Percentiles rank a stretch among this genome's conserved stretches.
phyloP scores from a whole-genome alignment of 2,888 invertebrate genomes.

The Epinotia ramella region DNA sequence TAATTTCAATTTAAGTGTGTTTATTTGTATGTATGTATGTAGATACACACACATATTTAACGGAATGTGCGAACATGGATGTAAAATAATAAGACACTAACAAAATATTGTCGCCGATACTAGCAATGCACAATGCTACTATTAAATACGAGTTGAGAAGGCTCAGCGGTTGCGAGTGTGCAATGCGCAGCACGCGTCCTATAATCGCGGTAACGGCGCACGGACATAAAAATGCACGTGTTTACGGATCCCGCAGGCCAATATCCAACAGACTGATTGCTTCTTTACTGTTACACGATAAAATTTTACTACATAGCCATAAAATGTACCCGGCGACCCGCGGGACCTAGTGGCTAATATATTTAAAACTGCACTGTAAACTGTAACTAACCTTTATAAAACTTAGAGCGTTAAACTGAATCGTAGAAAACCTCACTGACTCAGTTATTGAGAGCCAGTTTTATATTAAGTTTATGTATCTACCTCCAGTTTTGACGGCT shows the following conservation, averaged over 20 bases:
- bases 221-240: slow-evolving; percentile 81
- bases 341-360: slow-evolving; percentile 82
- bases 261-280: slow-evolving; percentile 84
- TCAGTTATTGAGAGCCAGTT: slow-evolving; percentile 7
- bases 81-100: no score
- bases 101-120: neutral
- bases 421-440: slow-evolving; percentile 23
- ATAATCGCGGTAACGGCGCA: slow-evolving; percentile 71
- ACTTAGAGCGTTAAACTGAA: slow-evolving; percentile 55
- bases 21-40: no score
- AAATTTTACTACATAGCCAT: slow-evolving; percentile 82
- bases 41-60: no score
- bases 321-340: slow-evolving; percentile 80
- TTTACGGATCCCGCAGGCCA: slow-evolving; percentile 82
- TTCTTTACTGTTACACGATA: slow-evolving; percentile 86
- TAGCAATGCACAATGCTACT: neutral
- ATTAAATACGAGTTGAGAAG: neutral
- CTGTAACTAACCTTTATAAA: slow-evolving; percentile 79
- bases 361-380: slow-evolving; percentile 80
- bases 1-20: no score
- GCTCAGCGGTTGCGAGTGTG: slow-evolving; percentile 10
- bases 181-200: slow-evolving; percentile 52
- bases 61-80: no score
- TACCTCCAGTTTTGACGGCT: neutral
- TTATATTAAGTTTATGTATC: neutral